These are phyloP conservation scores for Drosophila sordidula DNA, from an alignment of 2,888 invertebrate species.

Conservation along the genomic window DNA sequence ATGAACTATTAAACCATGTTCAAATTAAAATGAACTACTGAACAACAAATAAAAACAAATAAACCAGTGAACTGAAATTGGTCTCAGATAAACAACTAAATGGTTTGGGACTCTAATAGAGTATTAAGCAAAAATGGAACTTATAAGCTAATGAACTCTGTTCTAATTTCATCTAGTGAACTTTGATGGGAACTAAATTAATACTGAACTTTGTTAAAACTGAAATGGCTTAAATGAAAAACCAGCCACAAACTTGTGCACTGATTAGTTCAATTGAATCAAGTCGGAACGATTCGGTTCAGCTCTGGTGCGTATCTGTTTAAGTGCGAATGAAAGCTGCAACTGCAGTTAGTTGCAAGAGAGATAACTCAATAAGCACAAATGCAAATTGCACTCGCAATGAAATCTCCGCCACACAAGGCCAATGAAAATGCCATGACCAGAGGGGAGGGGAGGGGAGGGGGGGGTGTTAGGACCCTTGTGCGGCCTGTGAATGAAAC, in stretches of 20 bases:
- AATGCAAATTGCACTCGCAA: conserved; percentile 68
- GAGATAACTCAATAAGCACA: conserved; percentile 77
- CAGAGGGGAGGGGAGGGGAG: neutral
- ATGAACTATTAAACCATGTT: neutral
- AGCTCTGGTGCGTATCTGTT: conserved; percentile 37
- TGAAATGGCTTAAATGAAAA: too few species aligned
- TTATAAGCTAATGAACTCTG: too few species aligned
- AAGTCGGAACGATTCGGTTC: neutral
- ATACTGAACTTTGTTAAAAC: neutral
- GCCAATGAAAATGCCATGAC: conserved; percentile 28
- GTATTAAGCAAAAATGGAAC: too few species aligned
- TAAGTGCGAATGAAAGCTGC: conserved; percentile 74
- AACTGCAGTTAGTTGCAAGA: conserved; percentile 66
- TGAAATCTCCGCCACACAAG: conserved; percentile 52
- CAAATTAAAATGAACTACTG: neutral
- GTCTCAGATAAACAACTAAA: too few species aligned
- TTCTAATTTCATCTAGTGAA: too few species aligned
- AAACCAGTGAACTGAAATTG: too few species aligned
- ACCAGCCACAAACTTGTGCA: neutral
- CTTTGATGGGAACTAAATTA: too few species aligned
- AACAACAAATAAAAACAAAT: too few species aligned
- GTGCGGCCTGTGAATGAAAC: neutral
- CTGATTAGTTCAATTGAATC: neutral
- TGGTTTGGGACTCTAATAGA: too few species aligned
- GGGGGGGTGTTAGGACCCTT: neutral